phyloP scores from a whole-genome alignment of 2,113 vertebrate genomes.

The Stigmatopora argus region DNA sequence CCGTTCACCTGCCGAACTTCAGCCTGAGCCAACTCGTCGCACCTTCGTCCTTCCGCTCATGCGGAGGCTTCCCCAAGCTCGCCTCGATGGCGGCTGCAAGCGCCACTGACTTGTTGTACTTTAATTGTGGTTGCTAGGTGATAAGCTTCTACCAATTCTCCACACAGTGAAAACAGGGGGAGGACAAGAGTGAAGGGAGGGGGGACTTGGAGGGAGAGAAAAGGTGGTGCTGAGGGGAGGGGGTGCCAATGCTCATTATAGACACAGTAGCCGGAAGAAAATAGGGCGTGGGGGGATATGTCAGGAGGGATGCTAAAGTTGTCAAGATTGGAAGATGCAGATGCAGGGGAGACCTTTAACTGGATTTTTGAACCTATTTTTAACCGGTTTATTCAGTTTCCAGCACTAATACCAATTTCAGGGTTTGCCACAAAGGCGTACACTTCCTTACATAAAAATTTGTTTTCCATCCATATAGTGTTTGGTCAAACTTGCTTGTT shows the following conservation, averaged over 20 bases:
- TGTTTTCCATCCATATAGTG: neutral
- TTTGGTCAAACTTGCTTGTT: neutral
- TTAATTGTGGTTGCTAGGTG: slow-evolving; percentile 83
- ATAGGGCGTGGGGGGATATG: slow-evolving; percentile 18
- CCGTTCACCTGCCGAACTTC: slow-evolving; percentile 58
- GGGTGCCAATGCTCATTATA: slow-evolving; percentile 55
- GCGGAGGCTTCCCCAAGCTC: slow-evolving; percentile 21
- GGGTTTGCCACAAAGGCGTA: slow-evolving; percentile 1
- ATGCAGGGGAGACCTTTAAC: neutral
- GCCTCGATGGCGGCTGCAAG: slow-evolving; percentile 46
- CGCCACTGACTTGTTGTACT: slow-evolving; percentile 76
- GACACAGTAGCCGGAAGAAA: slow-evolving; percentile 39
- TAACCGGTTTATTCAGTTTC: neutral
- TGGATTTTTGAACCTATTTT: slow-evolving; percentile 25
- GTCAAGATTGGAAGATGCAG: slow-evolving; percentile 28
- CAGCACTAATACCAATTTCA: neutral
- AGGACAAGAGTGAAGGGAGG: slow-evolving; percentile 33
- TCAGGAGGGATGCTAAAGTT: slow-evolving; percentile 22
- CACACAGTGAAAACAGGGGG: slow-evolving; percentile 52
- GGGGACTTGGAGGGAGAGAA: slow-evolving; percentile 36
- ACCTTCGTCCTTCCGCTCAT: slow-evolving; percentile 31
- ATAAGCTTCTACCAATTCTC: slow-evolving; percentile 70
- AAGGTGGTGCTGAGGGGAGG: slow-evolving; percentile 21
- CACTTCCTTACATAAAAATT: too few species aligned
- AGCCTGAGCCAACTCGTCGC: slow-evolving; percentile 1